Evolutionary conservation across 1,140 invertebrate genomes (phyloP).

Genomic region (Drosophila leontia): DNA sequence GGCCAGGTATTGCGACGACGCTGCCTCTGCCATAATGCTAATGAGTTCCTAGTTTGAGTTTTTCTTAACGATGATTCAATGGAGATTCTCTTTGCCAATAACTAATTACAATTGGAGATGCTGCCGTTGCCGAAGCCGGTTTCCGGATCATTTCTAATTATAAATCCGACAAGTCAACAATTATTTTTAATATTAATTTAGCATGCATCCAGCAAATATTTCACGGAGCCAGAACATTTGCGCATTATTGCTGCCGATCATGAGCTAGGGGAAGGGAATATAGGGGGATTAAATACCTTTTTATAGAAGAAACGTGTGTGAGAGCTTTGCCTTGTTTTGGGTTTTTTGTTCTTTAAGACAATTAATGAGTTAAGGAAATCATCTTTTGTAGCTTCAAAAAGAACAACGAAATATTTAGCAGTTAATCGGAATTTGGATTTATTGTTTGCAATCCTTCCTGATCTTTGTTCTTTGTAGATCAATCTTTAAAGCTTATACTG

Average conservation of each 20-base stretch:
- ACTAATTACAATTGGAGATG: constrained; percentile 67
- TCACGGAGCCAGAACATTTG: constrained; percentile 61
- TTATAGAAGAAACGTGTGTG: constrained; percentile 20
- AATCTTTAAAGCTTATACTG: neutral
- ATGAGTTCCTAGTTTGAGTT: constrained; percentile 70
- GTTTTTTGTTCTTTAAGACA: constrained; percentile 20
- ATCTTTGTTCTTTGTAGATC: neutral
- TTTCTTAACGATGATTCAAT: constrained; percentile 70
- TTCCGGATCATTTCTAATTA: constrained; percentile 79
- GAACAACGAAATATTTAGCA: constrained; percentile 14
- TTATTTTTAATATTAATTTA: constrained; percentile 75
- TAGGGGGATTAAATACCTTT: constrained; percentile 21
- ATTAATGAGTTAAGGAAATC: constrained; percentile 32
- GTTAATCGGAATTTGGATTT: constrained; percentile 9
- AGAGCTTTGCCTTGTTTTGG: constrained; percentile 30
- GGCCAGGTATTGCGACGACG: constrained; percentile 37
- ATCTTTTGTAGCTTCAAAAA: constrained; percentile 21
- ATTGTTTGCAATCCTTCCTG: constrained; percentile 1
- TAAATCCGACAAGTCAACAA: constrained; percentile 67
- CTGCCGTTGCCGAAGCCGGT: constrained; percentile 37
- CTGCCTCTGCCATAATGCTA: constrained; percentile 56
- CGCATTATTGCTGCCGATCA: constrained; percentile 22
- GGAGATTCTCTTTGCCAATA: constrained; percentile 38
- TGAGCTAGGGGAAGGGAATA: neutral
- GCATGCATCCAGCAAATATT: constrained; percentile 55